Evolutionary conservation across 2,888 invertebrate genomes (phyloP).

Genomic region (Synanthedon vespiformis): DNA sequence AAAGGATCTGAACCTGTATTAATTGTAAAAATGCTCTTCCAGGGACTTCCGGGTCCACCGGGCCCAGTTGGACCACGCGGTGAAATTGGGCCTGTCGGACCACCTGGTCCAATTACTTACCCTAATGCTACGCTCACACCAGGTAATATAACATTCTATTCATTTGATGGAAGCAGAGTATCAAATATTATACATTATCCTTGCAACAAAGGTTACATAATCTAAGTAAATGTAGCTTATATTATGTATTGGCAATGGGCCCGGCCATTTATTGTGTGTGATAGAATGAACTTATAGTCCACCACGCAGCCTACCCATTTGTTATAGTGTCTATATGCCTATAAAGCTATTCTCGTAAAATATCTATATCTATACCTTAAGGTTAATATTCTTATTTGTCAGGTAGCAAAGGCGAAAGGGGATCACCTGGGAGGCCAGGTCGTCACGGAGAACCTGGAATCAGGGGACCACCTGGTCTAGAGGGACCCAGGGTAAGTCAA

Average conservation of each 20-base stretch:
- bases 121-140: conserved; percentile 39
- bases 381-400: neutral
- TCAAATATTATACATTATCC: no score
- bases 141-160: conserved; percentile 18
- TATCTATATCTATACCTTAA: no score
- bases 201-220: no score
- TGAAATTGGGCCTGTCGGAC: conserved; percentile 31
- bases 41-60: conserved; percentile 54
- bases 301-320: no score
- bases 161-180: no score
- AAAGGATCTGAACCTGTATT: no score
- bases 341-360: no score
- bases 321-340: no score
- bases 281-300: no score
- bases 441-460: conserved; percentile 36
- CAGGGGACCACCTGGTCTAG: conserved; percentile 43
- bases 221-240: no score
- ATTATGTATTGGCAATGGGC: no score
- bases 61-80: conserved; percentile 62
- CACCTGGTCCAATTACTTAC: conserved; percentile 34
- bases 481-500: conserved; percentile 46
- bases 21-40: neutral
- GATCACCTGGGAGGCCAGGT: conserved; percentile 36
- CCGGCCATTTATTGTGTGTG: no score
- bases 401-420: conserved; percentile 49